phyloP scores from a whole-genome alignment of 2,888 invertebrate genomes.

The Synergus gifuensis region DNA sequence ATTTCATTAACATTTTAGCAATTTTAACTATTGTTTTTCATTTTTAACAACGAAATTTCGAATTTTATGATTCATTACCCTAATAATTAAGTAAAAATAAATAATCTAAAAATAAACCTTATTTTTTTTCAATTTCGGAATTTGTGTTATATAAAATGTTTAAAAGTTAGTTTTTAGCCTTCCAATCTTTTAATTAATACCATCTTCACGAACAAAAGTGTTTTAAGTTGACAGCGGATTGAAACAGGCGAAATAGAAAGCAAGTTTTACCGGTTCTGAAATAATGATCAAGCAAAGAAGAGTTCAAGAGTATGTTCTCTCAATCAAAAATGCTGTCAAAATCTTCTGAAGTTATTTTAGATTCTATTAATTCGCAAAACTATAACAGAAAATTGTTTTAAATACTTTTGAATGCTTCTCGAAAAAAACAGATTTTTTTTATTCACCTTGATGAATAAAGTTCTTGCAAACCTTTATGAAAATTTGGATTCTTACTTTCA shows the following conservation, averaged over 20 bases:
- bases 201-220: not conserved
- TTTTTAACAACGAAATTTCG: not conserved
- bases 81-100: no score
- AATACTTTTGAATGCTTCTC: not conserved
- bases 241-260: constrained; percentile 8
- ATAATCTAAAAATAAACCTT: no score
- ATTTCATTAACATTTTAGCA: not conserved
- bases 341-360: not conserved
- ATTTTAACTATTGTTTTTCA: not conserved
- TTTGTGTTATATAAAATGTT: not conserved
- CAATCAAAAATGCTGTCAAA: not conserved
- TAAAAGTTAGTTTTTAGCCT: not conserved
- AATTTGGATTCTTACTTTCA: not conserved
- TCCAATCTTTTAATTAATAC: constrained; percentile 18
- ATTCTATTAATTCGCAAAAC: not conserved
- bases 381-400: not conserved
- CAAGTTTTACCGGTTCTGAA: constrained; percentile 34
- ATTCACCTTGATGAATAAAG: not conserved
- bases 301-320: not conserved
- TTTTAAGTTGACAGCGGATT: not conserved
- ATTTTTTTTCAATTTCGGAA: not conserved
- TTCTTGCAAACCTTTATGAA: not conserved
- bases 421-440: not conserved
- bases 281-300: constrained; percentile 5
- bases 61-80: not conserved